Evolutionary conservation across 2,113 vertebrate genomes (phyloP).

Genomic region (Geococcyx californianus): DNA sequence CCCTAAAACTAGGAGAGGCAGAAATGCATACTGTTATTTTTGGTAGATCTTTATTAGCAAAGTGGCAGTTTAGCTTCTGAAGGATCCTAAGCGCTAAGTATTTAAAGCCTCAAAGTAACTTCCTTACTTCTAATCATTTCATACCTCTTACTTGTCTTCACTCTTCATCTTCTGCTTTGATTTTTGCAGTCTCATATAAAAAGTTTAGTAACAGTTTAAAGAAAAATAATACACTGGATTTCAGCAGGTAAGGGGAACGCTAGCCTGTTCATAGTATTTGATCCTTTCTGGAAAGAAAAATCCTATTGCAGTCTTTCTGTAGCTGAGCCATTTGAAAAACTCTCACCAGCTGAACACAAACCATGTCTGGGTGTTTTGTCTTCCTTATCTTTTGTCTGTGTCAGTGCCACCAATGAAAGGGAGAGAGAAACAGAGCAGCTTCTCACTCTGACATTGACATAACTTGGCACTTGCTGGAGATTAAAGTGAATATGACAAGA

Average conservation of each 20-base stretch:
- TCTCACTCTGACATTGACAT: background rate
- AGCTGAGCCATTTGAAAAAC: background rate
- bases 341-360: background rate
- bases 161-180: background rate
- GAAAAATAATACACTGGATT: background rate
- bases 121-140: background rate
- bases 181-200: background rate
- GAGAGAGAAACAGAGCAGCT: background rate
- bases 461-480: slow-evolving; percentile 25
- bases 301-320: background rate
- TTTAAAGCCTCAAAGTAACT: background rate
- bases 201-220: background rate
- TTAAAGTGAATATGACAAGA: slow-evolving; percentile 25
- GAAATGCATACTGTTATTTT: background rate
- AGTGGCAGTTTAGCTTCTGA: background rate
- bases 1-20: background rate
- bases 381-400: background rate
- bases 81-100: background rate
- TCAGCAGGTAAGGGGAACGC: background rate
- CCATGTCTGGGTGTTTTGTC: background rate
- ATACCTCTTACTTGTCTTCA: background rate
- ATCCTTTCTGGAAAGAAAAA: background rate
- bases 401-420: background rate
- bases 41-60: background rate
- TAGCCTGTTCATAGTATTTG: background rate